phyloP scores from a whole-genome alignment of 2,113 vertebrate species.

The Girardinichthys multiradiatus region DNA sequence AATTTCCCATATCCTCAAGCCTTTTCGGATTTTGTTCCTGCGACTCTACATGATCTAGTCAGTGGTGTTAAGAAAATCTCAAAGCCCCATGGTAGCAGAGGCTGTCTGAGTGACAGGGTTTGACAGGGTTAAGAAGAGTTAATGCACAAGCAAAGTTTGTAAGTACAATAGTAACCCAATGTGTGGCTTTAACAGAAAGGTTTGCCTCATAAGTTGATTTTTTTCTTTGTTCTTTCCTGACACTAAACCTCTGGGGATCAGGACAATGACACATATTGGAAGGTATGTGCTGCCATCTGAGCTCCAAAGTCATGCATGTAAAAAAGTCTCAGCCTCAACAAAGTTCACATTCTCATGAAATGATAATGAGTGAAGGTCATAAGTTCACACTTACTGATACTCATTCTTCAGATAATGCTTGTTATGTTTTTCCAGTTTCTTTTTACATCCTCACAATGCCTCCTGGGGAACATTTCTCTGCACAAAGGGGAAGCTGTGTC shows the following conservation, averaged over 20 bases:
- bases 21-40: slow-evolving; percentile 4
- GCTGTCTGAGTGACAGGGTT: slow-evolving; percentile 44
- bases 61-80: slow-evolving; percentile 43
- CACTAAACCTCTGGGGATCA: no score
- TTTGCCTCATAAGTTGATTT: background rate
- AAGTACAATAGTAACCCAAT: slow-evolving; percentile 15
- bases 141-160: no score
- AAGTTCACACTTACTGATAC: slow-evolving; percentile 42
- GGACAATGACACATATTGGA: background rate
- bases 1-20: slow-evolving; percentile 15
- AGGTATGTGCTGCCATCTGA: slow-evolving; percentile 1
- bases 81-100: slow-evolving; percentile 51
- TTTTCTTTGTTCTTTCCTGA: background rate
- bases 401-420: slow-evolving; percentile 32
- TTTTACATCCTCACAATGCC: slow-evolving; percentile 13
- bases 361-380: slow-evolving; percentile 18
- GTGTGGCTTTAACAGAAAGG: slow-evolving; percentile 6
- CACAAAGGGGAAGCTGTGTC: slow-evolving; percentile 6
- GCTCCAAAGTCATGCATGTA: slow-evolving; percentile 7
- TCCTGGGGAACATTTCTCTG: background rate
- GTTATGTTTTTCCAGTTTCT: slow-evolving; percentile 18
- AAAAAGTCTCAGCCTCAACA: background rate
- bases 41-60: slow-evolving; percentile 26
- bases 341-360: slow-evolving; percentile 25
- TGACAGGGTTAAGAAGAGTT: slow-evolving; percentile 32